Base-by-base conservation (phyloP, 2,113 vertebrate species). In the Plecturocebus donacophilus region DNA sequence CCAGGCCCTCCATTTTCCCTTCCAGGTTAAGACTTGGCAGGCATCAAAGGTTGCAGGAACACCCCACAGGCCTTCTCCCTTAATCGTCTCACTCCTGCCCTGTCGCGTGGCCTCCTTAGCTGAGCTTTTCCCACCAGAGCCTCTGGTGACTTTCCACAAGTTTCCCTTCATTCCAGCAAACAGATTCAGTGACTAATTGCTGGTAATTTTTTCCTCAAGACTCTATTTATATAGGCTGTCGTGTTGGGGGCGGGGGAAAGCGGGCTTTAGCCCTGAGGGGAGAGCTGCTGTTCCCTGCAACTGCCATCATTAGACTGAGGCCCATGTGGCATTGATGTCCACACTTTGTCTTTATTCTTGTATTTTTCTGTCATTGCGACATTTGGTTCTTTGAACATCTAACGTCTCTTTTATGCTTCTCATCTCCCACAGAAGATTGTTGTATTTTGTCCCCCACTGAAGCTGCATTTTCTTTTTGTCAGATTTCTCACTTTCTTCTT, bases 371-470 rank as follows among this genome's bases (percentile, higher is more conserved):
- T 97, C 97, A 35, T 97, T 98, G 98, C 61, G 73, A 91, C 97
- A 97, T 97, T 98, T 97, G 90, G 83, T 87, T 97, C 98, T 98
- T 98, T 98, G 98, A 99, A 98, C 98, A 98, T 99, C 98, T 98
- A 98, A 98, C 95, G 27, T 83, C 52, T 54, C 98, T 98, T 98
- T 98, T 87, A 98, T 98, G 98, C 94, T 70, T 98, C 98, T 98
- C 96, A 97, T 98, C 98, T 98, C 96, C 85, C 86, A 20, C 79
- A 91, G 40, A 68, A 98, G 98, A 98, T 98, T 98, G 98, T 98
- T 98, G 98, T 98, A 98, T 99, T 99, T 98, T 98, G 98, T 98
- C 98, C 98, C 98, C 97, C 96, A 75, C 92, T 54, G 90, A 98
- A 98, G 97, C 98, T 94, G 76, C 32, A 17, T 97, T 98, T 98